Conservation (phyloP, 1,140 invertebrate genomes). For the Anoplolepis gracilipes region DNA sequence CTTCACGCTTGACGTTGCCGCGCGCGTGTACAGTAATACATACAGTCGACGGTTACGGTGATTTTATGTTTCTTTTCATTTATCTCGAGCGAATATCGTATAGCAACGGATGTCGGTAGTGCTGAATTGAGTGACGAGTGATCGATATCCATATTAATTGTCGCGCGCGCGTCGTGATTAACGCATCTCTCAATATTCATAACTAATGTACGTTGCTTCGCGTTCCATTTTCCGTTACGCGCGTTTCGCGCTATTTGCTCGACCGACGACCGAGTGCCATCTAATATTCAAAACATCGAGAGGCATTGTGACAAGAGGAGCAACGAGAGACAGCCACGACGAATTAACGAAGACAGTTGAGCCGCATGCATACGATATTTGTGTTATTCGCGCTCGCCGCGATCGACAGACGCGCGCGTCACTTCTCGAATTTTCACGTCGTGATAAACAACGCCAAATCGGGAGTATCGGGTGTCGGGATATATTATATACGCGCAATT, state of each 20-base stretch:
- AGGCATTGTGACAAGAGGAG: not conserved
- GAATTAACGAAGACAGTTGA: conserved; percentile 10
- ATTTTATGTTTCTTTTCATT: no score
- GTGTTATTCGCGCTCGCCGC: not conserved
- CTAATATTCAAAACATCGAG: not conserved
- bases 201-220: not conserved
- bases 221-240: not conserved
- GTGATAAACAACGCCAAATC: not conserved
- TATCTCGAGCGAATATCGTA: not conserved
- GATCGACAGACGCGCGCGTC: not conserved
- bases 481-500: not conserved
- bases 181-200: not conserved
- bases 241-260: not conserved
- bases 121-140: not conserved
- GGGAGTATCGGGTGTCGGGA: not conserved
- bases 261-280: not conserved
- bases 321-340: not conserved
- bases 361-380: conserved; percentile 4
- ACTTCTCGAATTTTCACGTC: conserved; percentile 35
- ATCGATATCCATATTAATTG: not conserved
- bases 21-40: no score
- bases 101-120: not conserved
- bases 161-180: not conserved
- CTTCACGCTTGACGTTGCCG: no score
- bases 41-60: no score